phyloP scores from a whole-genome alignment of 2,888 invertebrate genomes.

The Chymomyza amoena region DNA sequence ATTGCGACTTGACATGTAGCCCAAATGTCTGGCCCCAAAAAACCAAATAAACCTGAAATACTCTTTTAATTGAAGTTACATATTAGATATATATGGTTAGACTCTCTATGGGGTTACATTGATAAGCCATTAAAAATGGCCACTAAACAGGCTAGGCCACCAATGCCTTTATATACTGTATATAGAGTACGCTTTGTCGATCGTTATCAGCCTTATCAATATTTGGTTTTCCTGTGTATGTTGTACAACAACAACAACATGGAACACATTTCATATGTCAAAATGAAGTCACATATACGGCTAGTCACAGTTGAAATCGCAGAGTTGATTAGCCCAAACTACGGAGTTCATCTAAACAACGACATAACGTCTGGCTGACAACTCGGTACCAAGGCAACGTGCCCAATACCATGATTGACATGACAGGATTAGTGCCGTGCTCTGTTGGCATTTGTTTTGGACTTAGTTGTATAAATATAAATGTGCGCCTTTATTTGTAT shows the following conservation, averaged over 20 bases:
- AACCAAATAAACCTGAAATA: not conserved
- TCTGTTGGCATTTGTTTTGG: constrained; percentile 56
- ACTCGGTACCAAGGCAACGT: not conserved
- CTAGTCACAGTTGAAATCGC: constrained; percentile 1
- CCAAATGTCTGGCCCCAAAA: constrained; percentile 39
- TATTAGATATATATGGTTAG: constrained; percentile 4
- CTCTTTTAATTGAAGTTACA: not conserved
- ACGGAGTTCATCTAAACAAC: constrained; percentile 45
- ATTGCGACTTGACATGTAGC: constrained; percentile 17
- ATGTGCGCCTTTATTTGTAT: constrained; percentile 54
- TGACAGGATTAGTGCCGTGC: constrained; percentile 57
- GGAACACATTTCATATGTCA: constrained; percentile 49
- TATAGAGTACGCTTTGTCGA: constrained; percentile 31
- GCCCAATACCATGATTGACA: constrained; percentile 55
- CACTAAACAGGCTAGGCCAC: constrained; percentile 49
- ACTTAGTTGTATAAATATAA: constrained; percentile 60
- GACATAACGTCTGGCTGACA: constrained; percentile 7
- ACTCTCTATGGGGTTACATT: constrained; percentile 2
- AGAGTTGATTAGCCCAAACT: constrained; percentile 30
- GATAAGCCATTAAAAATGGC: constrained; percentile 70
- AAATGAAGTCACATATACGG: constrained; percentile 52
- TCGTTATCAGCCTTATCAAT: constrained; percentile 62
- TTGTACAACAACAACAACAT: constrained; percentile 26
- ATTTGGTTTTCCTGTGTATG: constrained; percentile 39
- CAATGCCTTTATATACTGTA: constrained; percentile 15